A percentile compares a stretch with the other conserved stretches of the same genome.
These are phyloP conservation scores for Tupaia tana DNA, from an alignment of 2,113 vertebrate genomes.

Conservation along the genomic window DNA sequence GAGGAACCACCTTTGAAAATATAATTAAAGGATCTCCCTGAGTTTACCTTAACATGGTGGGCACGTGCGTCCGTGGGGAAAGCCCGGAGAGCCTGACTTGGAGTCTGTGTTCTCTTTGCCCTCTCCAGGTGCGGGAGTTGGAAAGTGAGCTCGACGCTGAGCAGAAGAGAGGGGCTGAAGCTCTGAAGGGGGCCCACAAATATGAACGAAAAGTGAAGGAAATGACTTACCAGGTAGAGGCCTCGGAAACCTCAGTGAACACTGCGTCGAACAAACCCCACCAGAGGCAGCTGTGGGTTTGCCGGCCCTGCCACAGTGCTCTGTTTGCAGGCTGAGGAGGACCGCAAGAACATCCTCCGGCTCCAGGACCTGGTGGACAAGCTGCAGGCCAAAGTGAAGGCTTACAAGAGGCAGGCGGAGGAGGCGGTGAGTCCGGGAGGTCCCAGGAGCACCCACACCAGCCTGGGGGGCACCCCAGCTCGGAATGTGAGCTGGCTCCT, in stretches of 20 bases:
- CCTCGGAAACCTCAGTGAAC: accelerated
- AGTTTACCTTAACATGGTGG: neutral
- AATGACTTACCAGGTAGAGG: slow-evolving; percentile 86
- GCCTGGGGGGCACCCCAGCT: neutral
- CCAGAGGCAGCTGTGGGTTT: accelerated
- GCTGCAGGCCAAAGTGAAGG: slow-evolving; percentile 92
- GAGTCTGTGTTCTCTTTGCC: neutral
- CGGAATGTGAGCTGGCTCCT: accelerated
- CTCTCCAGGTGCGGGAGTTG: slow-evolving; percentile 88
- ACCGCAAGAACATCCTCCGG: slow-evolving; percentile 90
- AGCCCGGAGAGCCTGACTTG: neutral
- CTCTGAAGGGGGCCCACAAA: slow-evolving; percentile 87
- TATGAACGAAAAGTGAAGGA: slow-evolving; percentile 88
- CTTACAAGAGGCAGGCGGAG: slow-evolving; percentile 91
- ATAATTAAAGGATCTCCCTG: neutral
- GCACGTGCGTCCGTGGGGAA: accelerated
- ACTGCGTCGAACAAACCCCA: too few relatives aligned
- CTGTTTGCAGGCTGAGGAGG: slow-evolving; percentile 88
- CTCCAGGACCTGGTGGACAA: slow-evolving; percentile 93
- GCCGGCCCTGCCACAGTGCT: neutral
- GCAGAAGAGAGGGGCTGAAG: slow-evolving; percentile 87
- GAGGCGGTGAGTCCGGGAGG: slow-evolving; percentile 87
- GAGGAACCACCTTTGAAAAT: neutral
- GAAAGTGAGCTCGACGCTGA: slow-evolving; percentile 88
- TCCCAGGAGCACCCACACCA: accelerated